Percentiles rank a stretch among this genome's conserved stretches.
Conservation (phyloP, 2,797 vertebrate genomes). For the Myripristis murdjan region DNA sequence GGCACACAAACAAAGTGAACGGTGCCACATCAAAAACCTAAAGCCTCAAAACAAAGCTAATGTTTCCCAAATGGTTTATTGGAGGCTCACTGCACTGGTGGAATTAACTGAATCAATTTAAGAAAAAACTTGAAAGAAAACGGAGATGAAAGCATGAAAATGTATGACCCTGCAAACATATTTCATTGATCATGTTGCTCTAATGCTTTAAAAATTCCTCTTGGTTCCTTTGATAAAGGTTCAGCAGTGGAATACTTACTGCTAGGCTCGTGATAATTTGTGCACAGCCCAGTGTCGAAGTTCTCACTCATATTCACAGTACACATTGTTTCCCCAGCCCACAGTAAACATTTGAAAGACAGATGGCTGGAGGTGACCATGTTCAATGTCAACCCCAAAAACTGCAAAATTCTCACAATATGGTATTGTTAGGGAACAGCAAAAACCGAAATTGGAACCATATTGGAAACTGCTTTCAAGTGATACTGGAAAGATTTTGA, state of each 20-base stretch:
- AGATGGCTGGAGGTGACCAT: too few species aligned
- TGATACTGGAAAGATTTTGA: too few species aligned
- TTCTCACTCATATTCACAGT: neutral
- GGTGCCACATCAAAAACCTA: neutral
- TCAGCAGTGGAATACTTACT: too few species aligned
- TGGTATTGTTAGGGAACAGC: too few species aligned
- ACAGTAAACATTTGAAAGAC: too few species aligned
- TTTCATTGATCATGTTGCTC: neutral
- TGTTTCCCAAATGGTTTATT: constrained; percentile 9
- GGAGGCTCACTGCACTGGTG: neutral
- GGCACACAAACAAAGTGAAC: constrained; percentile 1
- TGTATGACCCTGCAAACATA: neutral
- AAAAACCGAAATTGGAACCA: too few species aligned
- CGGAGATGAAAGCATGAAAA: neutral
- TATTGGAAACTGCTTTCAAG: too few species aligned
- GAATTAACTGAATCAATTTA: constrained; percentile 4
- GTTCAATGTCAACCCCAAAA: too few species aligned
- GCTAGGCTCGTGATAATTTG: neutral
- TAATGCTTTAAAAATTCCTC: neutral
- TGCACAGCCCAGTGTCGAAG: neutral
- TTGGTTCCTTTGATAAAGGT: too few species aligned
- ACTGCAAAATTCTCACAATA: too few species aligned
- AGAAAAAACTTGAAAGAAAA: neutral
- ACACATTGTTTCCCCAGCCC: neutral
- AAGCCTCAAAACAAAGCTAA: neutral